Evolutionary conservation across 2,888 invertebrate genomes (phyloP).

Genomic region (Adelognathus sp.): DNA sequence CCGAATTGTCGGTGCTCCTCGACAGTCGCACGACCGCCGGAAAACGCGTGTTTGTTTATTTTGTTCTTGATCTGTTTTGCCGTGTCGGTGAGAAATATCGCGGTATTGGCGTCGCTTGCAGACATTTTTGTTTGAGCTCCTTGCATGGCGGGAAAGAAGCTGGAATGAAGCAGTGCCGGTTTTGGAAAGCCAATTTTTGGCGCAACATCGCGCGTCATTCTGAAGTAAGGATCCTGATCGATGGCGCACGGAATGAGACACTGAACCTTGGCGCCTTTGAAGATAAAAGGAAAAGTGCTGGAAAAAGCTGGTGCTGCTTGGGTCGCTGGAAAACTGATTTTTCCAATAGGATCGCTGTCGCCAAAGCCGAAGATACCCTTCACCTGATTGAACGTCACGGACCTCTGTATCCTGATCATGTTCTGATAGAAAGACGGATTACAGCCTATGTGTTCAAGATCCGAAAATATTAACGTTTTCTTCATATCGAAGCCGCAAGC

Average conservation of each 20-base stretch:
- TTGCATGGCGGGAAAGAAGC: constrained; percentile 96
- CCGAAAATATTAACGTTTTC: constrained; percentile 98
- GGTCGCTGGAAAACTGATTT: constrained; percentile 97
- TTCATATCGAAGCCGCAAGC: constrained; percentile 96
- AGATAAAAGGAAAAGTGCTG: constrained; percentile 95
- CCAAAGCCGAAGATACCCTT: constrained; percentile 99
- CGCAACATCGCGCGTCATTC: constrained; percentile 99
- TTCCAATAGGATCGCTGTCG: constrained; percentile 97
- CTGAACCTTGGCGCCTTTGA: constrained; percentile 89
- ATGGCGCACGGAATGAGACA: constrained; percentile 98
- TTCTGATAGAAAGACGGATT: constrained; percentile 95
- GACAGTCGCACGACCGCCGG: constrained; percentile 95
- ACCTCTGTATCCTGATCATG: constrained; percentile 95
- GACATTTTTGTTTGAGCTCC: constrained; percentile 99
- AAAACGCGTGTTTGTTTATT: constrained; percentile 98
- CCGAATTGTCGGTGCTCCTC: constrained; percentile 96
- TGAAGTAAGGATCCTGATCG: constrained; percentile 99
- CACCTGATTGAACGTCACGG: constrained; percentile 98
- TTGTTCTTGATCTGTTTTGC: constrained; percentile 98
- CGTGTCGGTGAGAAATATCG: constrained; percentile 97
- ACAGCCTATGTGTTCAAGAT: constrained; percentile 95
- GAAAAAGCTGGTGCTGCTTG: constrained; percentile 98
- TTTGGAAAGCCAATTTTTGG: constrained; percentile 93
- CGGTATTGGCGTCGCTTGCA: constrained; percentile 95
- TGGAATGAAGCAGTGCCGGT: constrained; percentile 92